Evolutionary conservation across 1,140 invertebrate genomes (phyloP).

Genomic region (Bombus affinis): DNA sequence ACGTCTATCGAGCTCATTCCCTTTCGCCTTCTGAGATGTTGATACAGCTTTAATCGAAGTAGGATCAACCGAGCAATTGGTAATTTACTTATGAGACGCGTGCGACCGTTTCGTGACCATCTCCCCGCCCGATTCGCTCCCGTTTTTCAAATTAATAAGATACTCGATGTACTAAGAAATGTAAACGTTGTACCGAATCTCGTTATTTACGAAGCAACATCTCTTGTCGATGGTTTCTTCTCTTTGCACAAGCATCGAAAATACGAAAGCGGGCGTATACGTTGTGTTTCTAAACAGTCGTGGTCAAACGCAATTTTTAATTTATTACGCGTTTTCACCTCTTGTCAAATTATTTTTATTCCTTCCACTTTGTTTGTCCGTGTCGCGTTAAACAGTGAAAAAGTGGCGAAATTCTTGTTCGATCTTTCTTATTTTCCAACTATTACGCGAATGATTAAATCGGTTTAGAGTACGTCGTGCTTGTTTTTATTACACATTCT

Average conservation of each 20-base stretch:
- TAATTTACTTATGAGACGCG: constrained; percentile 45
- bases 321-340: background rate
- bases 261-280: background rate
- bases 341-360: too few relatives aligned
- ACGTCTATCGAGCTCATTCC: constrained; percentile 48
- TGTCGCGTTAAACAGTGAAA: too few relatives aligned
- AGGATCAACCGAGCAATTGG: constrained; percentile 68
- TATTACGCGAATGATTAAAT: too few relatives aligned
- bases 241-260: background rate
- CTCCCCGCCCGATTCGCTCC: background rate
- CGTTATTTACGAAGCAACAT: background rate
- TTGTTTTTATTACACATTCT: too few relatives aligned
- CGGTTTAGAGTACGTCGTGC: too few relatives aligned
- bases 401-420: too few relatives aligned
- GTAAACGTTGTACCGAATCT: background rate
- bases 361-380: too few relatives aligned
- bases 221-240: background rate
- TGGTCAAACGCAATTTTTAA: background rate
- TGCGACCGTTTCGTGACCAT: background rate
- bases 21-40: constrained; percentile 58
- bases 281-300: too few relatives aligned
- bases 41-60: constrained; percentile 71
- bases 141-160: constrained; percentile 25
- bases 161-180: background rate
- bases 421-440: too few relatives aligned